Conservation (phyloP, 2,888 invertebrate species). For the Hipparchia semele region DNA sequence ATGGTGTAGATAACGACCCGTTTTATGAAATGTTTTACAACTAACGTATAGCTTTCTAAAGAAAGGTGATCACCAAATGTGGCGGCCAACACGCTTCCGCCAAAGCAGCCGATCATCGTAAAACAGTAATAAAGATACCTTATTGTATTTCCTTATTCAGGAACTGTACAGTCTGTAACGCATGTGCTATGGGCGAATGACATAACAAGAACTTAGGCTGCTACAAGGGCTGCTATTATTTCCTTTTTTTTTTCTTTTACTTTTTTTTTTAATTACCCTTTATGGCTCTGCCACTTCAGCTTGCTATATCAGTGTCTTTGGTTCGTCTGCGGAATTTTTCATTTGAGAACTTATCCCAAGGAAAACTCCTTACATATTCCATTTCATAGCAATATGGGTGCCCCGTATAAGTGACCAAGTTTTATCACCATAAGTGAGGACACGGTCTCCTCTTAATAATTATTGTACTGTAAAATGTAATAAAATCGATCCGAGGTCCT, state of each 20-base stretch:
- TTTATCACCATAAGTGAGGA: no score
- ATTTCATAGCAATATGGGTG: no score
- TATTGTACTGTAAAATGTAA: neutral
- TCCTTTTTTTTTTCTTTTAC: no score
- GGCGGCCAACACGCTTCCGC: constrained; percentile 59
- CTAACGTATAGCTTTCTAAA: constrained; percentile 67
- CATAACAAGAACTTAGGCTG: neutral
- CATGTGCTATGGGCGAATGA: constrained; percentile 10
- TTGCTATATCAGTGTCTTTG: no score
- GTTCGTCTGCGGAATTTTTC: no score
- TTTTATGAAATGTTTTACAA: constrained; percentile 78
- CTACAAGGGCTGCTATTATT: neutral
- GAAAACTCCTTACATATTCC: no score
- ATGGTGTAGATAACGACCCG: constrained; percentile 65
- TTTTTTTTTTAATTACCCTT: no score
- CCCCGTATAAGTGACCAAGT: no score
- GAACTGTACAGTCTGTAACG: constrained; percentile 15
- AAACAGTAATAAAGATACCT: constrained; percentile 40
- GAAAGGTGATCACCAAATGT: constrained; percentile 72
- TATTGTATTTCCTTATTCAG: constrained; percentile 41
- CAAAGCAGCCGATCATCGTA: constrained; percentile 46
- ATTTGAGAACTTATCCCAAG: no score
- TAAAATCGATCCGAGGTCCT: neutral
- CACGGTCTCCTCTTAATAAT: no score
- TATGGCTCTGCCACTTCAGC: no score